Percentiles rank a stretch among this genome's conserved stretches.
These are phyloP conservation scores for Stichodactyla mertensii DNA, from an alignment of 64 coral and sea anemone genomes.

Conservation along the genomic window DNA sequence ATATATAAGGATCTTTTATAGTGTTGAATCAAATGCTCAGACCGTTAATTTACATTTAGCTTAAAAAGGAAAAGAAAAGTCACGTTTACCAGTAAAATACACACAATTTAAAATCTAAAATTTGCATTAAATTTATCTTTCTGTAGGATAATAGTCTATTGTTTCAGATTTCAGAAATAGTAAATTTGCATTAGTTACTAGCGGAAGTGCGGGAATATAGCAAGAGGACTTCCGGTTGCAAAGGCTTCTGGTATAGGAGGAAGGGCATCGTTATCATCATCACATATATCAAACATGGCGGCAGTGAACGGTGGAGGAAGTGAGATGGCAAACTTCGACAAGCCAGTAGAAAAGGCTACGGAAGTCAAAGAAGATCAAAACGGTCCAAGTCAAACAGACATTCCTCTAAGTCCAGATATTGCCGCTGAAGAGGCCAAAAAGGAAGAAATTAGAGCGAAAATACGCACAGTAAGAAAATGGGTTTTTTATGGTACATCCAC, in stretches of 20 bases:
- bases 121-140: too few species aligned
- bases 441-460: constrained; percentile 73
- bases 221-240: background rate
- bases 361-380: constrained; percentile 45
- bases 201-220: too few species aligned
- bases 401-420: constrained; percentile 55
- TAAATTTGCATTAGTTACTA: too few species aligned
- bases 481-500: background rate
- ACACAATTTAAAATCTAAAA: too few species aligned
- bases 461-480: constrained; percentile 2
- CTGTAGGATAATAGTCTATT: too few species aligned
- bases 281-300: constrained; percentile 45
- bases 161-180: too few species aligned
- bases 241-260: constrained; percentile 50
- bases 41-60: too few species aligned
- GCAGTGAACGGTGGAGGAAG: constrained; percentile 37
- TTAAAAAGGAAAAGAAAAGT: too few species aligned
- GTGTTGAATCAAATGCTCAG: too few species aligned
- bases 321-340: constrained; percentile 36
- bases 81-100: too few species aligned
- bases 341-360: constrained; percentile 24
- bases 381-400: constrained; percentile 44
- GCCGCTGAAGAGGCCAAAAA: constrained; percentile 84
- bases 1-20: too few species aligned
- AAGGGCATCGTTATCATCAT: constrained; percentile 7